Evolutionary conservation across 1,140 invertebrate genomes (phyloP), one percentile per base, ranked within the genome.

Genomic region (Heliconius nattereri): DNA sequence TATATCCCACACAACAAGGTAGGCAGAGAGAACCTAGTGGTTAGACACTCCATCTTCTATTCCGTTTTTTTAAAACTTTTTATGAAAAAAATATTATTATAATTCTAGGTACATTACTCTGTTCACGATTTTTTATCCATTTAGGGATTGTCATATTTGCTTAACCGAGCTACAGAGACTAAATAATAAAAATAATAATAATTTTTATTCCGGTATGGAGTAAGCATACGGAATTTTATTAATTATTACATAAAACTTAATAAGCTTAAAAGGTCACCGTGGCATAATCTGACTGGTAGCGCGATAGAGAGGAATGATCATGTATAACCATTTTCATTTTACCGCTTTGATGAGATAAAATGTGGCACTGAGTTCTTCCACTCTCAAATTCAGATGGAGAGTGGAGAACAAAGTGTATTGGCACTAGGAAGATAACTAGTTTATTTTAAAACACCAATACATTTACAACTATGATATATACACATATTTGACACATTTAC

Each of bases 401-500:
- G 54, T 57, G 7, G 23, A 66, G 0, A 66, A 11, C 23, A 8
- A 23, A 29, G 13, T 66, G 13, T 16, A 3, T 66, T 26, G 11
- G 3, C 23, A 66, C 23, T 26, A 66, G 23, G 9, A 57, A 11
- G 29, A 57, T 13, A 29, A 16, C 9, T 29, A 66, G 3, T 29
- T 23, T 66, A 26, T 13, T 8, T 29, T 66, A 29, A 29, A 26
- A 26, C 11, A 66, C 57, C 11, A n/a, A 13, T 8, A 66, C 57
- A 66, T 13, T 66, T 29, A 26, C 11, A 66, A 13, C 23, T 66
- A 11, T 26, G 13, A 66, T 66, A 29, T 66, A 13, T 26, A 16
- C 1, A 66, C 20, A 57, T 88, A 88, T 91, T 86, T 86, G 60
- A 78, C 66, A 78, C 57, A 76, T 72, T 29, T 88, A 91, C 89